Conservation (phyloP, 2,888 invertebrate species). For the Zaprionus obscuricornis region DNA sequence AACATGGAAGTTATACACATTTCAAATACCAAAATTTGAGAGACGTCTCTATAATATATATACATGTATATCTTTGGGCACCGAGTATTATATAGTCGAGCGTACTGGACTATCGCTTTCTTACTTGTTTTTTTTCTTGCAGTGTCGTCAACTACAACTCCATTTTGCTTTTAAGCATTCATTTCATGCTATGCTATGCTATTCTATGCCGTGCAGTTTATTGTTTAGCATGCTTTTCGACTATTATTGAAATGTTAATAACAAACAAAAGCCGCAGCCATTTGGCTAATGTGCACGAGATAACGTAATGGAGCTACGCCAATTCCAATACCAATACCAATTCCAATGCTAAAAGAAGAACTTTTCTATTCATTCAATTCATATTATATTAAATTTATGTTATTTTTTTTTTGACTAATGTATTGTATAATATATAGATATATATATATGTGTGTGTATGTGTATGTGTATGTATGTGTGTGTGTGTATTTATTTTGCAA, state of each 20-base stretch:
- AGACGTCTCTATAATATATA: too few relatives aligned
- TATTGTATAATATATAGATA: too few relatives aligned
- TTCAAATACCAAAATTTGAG: too few relatives aligned
- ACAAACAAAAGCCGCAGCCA: constrained; percentile 34
- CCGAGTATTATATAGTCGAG: too few relatives aligned
- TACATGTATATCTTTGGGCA: too few relatives aligned
- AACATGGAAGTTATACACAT: too few relatives aligned
- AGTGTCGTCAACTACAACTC: constrained; percentile 51
- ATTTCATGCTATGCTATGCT: constrained; percentile 27
- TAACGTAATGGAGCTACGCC: constrained; percentile 49
- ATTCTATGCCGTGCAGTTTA: constrained; percentile 58
- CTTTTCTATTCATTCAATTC: too few relatives aligned
- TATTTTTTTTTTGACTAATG: constrained; percentile 9
- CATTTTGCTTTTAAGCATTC: constrained; percentile 66
- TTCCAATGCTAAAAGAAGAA: too few relatives aligned
- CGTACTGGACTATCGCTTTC: too few relatives aligned
- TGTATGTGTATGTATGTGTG: constrained; percentile 21
- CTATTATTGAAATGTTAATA: constrained; percentile 64
- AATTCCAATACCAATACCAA: too few relatives aligned
- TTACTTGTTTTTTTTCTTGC: too few relatives aligned
- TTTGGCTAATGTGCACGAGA: constrained; percentile 67
- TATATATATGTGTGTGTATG: constrained; percentile 4
- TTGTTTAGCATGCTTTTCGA: constrained; percentile 70
- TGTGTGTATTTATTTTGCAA: constrained; percentile 36
- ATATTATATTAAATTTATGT: constrained; percentile 49